Evolutionary conservation across 2,113 vertebrate genomes (phyloP).

Genomic region (Neolamprologus sp.): DNA sequence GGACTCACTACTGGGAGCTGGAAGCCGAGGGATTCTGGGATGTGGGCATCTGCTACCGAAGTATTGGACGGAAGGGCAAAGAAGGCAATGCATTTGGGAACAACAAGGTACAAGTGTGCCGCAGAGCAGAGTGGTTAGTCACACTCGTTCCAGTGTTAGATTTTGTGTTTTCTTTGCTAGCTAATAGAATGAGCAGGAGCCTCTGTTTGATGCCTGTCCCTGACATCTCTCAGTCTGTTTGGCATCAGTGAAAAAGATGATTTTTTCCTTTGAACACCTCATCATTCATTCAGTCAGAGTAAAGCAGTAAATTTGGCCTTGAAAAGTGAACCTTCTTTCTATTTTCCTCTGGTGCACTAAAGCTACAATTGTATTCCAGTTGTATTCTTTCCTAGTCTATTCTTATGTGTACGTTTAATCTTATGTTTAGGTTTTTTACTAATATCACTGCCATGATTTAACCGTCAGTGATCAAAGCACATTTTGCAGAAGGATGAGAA

Average conservation of each 20-base stretch:
- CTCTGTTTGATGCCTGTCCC: not conserved
- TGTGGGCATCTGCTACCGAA: slow-evolving; percentile 61
- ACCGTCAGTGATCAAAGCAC: not conserved
- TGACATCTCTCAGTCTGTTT: not conserved
- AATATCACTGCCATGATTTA: not conserved
- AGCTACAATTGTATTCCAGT: not conserved
- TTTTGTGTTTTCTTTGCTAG: not conserved
- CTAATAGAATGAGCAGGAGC: not conserved
- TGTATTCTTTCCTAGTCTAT: not conserved
- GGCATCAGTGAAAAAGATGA: not conserved
- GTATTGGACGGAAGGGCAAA: slow-evolving; percentile 66
- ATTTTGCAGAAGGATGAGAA: not conserved
- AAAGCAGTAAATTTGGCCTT: not conserved
- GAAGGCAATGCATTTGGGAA: slow-evolving; percentile 66
- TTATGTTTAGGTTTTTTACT: not conserved
- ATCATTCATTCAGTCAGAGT: not conserved
- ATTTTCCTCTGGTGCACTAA: not conserved
- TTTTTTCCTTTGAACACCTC: not conserved
- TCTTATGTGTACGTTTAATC: not conserved
- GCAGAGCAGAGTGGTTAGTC: not conserved
- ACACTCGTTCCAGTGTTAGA: not conserved
- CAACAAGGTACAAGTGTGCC: slow-evolving; percentile 55
- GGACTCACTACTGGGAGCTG: slow-evolving; percentile 72
- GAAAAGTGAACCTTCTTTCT: not conserved
- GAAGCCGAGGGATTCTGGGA: slow-evolving; percentile 71